Evolutionary conservation across 2,888 invertebrate species (phyloP), one percentile per base, ranked within the genome.

Genomic region (Physocephala rufipes): DNA sequence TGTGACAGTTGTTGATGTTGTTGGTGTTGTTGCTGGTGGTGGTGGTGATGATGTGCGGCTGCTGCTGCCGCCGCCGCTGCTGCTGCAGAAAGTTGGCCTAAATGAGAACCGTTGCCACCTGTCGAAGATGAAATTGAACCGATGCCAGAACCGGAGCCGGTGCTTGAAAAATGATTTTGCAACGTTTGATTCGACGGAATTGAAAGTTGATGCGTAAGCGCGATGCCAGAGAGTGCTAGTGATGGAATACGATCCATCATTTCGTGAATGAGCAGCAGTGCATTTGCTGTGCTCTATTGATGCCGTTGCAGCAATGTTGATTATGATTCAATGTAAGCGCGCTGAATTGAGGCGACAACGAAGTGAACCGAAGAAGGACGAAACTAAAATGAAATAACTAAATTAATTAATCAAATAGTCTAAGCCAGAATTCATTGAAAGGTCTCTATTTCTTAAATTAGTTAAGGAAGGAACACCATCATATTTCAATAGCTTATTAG

Each of bases 181-280:
- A 86, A 74, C 74, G 78, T 78, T 74, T 81, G 81, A 71, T 80
- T 79, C 47, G 79, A 77, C 72, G 82, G 80, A 73, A 82, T 81
- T 77, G 83, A 81, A 67, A 84, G 79, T 74, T 86, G 86, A 82
- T 86, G 86, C 71, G 86, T 82, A 76, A 86, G 82, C 78, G 86
- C 85, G 80, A 86, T 80, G 78, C 86, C 86, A 74, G 86, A 84
- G 72, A 86, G 81, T 76, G 86, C 84, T 77, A 86, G 76, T 72
- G 86, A 85, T 80, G 86, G 86, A 19, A 86, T 85, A 78, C 86
- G 83, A 82, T 86, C 86, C 86, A 86, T 86, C 86, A 86, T 86
- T 82, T 82, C 83, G 76, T 5, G 43, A 21, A 28, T 30, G 47
- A 53, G 51, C 28, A 66, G 43, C 36, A 71, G 67, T 19, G 30